Conservation (phyloP, 1,140 invertebrate genomes). For the Euglossa dilemma region DNA sequence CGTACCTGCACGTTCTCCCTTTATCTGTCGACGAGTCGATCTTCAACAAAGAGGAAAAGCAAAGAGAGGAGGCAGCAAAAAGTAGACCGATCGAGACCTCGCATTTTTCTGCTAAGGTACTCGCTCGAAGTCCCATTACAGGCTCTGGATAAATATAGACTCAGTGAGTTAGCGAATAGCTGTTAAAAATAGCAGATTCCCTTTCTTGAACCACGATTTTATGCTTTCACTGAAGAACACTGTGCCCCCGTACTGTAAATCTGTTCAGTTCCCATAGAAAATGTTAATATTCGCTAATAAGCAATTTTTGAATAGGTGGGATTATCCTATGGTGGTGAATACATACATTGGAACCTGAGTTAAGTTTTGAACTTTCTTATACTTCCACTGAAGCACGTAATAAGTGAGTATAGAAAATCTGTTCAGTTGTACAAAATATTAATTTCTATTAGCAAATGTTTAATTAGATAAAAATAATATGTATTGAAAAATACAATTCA, state of each 20-base stretch:
- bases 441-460: too few relatives aligned
- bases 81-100: slow-evolving; percentile 30
- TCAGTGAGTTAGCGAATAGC: slow-evolving; percentile 7
- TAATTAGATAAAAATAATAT: too few relatives aligned
- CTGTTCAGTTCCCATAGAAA: too few relatives aligned
- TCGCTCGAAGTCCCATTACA: slow-evolving; percentile 26
- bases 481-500: too few relatives aligned
- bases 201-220: slow-evolving; percentile 4
- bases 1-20: not conserved
- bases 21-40: not conserved
- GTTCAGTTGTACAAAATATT: not conserved
- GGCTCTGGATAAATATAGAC: slow-evolving; percentile 36
- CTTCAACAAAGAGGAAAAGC: slow-evolving; percentile 33
- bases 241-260: too few relatives aligned
- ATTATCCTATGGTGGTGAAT: too few relatives aligned
- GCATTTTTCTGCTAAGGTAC: slow-evolving; percentile 39
- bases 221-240: not conserved
- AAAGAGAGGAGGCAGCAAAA: slow-evolving; percentile 30
- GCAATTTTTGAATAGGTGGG: too few relatives aligned
- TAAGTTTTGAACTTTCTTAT: too few relatives aligned
- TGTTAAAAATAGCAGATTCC: slow-evolving; percentile 29
- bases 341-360: too few relatives aligned
- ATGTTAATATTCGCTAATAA: too few relatives aligned
- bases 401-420: not conserved
- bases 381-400: not conserved